Evolutionary conservation across 1,140 invertebrate species (phyloP).

Genomic region (Dicyema japonicum): DNA sequence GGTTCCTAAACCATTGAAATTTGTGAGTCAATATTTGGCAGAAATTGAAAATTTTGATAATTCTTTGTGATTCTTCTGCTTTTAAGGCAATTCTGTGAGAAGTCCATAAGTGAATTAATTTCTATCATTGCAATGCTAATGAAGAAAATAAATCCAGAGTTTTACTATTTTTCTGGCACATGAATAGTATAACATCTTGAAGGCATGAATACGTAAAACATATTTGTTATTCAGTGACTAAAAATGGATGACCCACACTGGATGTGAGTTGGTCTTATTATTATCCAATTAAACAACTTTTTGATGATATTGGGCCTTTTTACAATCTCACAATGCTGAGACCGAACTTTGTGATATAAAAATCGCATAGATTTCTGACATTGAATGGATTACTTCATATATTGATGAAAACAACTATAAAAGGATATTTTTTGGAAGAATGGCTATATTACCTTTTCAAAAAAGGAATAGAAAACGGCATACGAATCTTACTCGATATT

Average conservation of each 20-base stretch:
- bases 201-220: slow-evolving; percentile 80
- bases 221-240: neutral
- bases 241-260: neutral
- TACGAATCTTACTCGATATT: too few relatives aligned
- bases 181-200: slow-evolving; percentile 65
- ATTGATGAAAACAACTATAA: too few relatives aligned
- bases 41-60: slow-evolving; percentile 57
- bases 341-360: slow-evolving; percentile 87
- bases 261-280: too few relatives aligned
- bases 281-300: too few relatives aligned
- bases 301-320: slow-evolving; percentile 60
- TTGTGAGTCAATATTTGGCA: slow-evolving; percentile 64
- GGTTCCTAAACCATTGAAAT: slow-evolving; percentile 89
- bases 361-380: slow-evolving; percentile 52
- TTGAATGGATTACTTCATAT: neutral
- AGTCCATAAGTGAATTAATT: slow-evolving; percentile 63
- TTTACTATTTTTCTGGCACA: slow-evolving; percentile 46
- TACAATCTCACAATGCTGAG: slow-evolving; percentile 93
- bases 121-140: slow-evolving; percentile 73
- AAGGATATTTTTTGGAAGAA: too few relatives aligned
- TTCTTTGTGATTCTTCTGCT: too few relatives aligned
- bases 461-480: too few relatives aligned
- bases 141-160: slow-evolving; percentile 35
- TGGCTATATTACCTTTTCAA: too few relatives aligned
- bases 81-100: slow-evolving; percentile 30